Base-by-base conservation (phyloP, 2,888 invertebrate genomes). In the Acrobasis consociella region DNA sequence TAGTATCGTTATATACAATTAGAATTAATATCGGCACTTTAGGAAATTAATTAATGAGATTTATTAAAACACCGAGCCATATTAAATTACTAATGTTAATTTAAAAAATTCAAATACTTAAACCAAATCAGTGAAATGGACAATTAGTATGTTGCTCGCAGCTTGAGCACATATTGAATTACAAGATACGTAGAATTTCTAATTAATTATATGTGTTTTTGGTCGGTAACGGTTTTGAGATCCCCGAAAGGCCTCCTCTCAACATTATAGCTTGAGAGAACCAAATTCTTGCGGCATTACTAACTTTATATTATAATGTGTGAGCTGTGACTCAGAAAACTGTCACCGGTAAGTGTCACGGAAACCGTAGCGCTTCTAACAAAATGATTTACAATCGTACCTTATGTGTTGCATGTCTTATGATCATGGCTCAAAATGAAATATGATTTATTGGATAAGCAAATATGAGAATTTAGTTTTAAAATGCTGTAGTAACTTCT, bases 11-110 rank as follows among this genome's bases (percentile, higher is more conserved):
- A n/a, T n/a, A n/a, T n/a, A n/a, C n/a, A n/a, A n/a, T n/a, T n/a
- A n/a, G n/a, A n/a, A n/a, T n/a, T 72, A 70, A 75, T 73, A 69
- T 74, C 70, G 76, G 80, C 51, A 75, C 75, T 80, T 70, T 75
- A 72, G 81, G 80, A 78, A 81, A 77, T 79, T 80, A 81, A 85
- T 85, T 81, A 80, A 76, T 69, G 71, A 76, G 82, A 78, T 83
- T 87, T 85, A 85, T 76, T 71, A 65, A 72, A 75, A 75, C 73
- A 75, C 76, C 60, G 60, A 62, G 70, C 58, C 60, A 61, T 63
- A 69, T 62, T 62, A 31, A 7, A 22, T 55, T 60, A 64, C 62
- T 53, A 62, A 51, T n/a, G 9, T 49, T 22, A 58, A 22, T 22
- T 22, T 22, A 22, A 1, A 22, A 16, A 38, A 60, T 60, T 22